Conservation (phyloP, 2,113 vertebrate genomes). For the Machaerirhynchus nigripectus region DNA sequence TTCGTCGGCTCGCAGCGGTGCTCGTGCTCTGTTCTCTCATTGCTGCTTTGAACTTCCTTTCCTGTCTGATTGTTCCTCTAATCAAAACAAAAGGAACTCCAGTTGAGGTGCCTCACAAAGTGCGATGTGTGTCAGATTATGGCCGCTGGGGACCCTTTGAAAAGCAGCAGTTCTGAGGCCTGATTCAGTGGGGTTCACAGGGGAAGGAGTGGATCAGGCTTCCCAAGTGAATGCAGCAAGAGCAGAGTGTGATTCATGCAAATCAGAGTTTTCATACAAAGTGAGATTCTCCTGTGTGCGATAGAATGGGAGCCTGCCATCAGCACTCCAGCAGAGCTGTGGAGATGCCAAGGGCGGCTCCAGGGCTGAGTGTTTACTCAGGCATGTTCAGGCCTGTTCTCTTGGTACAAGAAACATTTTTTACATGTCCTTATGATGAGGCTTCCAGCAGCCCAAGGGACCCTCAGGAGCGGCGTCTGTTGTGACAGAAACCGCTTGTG, state of each 20-base stretch:
- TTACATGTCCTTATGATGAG: accelerated
- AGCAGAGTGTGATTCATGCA: neutral
- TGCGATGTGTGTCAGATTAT: neutral
- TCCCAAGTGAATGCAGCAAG: accelerated
- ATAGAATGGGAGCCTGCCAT: neutral
- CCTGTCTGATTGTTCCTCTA: neutral
- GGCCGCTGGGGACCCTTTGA: neutral
- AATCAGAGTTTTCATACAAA: accelerated
- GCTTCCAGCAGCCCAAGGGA: neutral
- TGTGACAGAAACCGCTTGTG: accelerated
- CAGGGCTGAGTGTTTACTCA: neutral
- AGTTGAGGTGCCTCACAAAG: neutral
- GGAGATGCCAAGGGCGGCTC: neutral
- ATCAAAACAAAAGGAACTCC: neutral
- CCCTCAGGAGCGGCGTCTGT: accelerated
- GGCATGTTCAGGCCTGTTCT: neutral
- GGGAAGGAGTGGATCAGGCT: neutral
- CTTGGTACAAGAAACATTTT: accelerated
- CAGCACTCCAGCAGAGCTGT: accelerated
- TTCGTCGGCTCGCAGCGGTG: accelerated
- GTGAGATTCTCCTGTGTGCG: neutral
- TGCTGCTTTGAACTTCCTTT: neutral
- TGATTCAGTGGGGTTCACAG: accelerated
- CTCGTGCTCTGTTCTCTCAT: accelerated
- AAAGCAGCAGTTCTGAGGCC: neutral